Conservation (phyloP, 2,888 invertebrate genomes). For the Cacoxenus indagator region DNA sequence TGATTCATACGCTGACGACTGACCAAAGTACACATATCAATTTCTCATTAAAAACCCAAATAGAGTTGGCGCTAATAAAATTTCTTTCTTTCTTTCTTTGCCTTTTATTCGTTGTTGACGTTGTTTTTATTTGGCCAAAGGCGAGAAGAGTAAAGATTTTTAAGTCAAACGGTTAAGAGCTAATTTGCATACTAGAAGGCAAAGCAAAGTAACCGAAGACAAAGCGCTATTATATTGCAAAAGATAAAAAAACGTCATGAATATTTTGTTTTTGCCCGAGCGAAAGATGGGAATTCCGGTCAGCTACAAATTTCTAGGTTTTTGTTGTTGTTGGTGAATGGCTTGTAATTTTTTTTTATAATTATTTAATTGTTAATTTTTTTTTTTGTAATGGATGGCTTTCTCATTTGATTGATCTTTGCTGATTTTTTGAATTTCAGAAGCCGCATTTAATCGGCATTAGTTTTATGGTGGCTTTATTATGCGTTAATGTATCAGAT, state of each 20-base stretch:
- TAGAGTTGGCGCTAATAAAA: conserved; percentile 47
- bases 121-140: conserved; percentile 2
- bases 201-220: conserved; percentile 10
- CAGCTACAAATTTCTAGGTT: conserved; percentile 41
- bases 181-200: conserved; percentile 21
- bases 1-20: neutral
- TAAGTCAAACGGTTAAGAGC: neutral
- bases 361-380: no score
- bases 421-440: conserved; percentile 17
- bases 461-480: conserved; percentile 33
- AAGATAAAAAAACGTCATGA: conserved; percentile 44
- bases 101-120: neutral
- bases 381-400: conserved; percentile 1
- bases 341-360: neutral
- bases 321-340: neutral
- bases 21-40: neutral
- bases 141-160: neutral
- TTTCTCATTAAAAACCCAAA: conserved; percentile 4
- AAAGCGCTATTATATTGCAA: conserved; percentile 28
- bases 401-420: conserved; percentile 32
- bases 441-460: conserved; percentile 50
- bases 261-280: conserved; percentile 49
- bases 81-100: conserved; percentile 39
- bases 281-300: conserved; percentile 55
- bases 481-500: conserved; percentile 2